These are phyloP conservation scores for Calliopum simillimum DNA, from an alignment of 2,888 invertebrate genomes.

Conservation along the genomic window DNA sequence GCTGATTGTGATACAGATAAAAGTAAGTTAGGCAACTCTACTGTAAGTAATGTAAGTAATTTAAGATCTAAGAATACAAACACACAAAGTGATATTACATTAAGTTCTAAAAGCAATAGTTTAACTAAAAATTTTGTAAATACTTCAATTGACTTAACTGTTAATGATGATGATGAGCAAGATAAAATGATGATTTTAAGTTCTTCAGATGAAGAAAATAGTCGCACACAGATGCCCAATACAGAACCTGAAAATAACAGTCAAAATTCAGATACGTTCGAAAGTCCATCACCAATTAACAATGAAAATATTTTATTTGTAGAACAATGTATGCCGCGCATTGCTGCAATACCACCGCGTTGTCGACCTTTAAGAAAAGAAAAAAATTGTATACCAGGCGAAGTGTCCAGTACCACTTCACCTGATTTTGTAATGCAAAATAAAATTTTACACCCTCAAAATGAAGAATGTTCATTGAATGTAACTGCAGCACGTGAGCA, in stretches of 20 bases:
- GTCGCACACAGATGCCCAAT: background rate
- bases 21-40: conserved; percentile 25
- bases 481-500: background rate
- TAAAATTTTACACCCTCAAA: too few relatives aligned
- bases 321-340: background rate
- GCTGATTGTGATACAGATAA: conserved; percentile 28
- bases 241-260: background rate
- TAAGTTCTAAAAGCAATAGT: conserved; percentile 20
- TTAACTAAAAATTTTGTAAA: background rate
- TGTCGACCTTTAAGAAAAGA: conserved; percentile 32
- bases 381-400: conserved; percentile 37
- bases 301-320: conserved; percentile 3
- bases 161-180: conserved; percentile 26
- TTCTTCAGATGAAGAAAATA: conserved; percentile 11
- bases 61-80: conserved; percentile 8
- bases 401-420: conserved; percentile 36
- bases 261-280: background rate
- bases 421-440: conserved; percentile 20
- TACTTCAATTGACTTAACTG: conserved; percentile 32
- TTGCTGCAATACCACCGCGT: conserved; percentile 13
- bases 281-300: background rate
- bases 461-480: background rate
- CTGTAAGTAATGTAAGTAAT: conserved; percentile 10
- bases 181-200: too few relatives aligned
- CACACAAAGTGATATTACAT: conserved; percentile 37